Evolutionary conservation across 2,888 invertebrate genomes (phyloP), one percentile per base, ranked within the genome.

Genomic region (Catotricha subobsoleta): DNA sequence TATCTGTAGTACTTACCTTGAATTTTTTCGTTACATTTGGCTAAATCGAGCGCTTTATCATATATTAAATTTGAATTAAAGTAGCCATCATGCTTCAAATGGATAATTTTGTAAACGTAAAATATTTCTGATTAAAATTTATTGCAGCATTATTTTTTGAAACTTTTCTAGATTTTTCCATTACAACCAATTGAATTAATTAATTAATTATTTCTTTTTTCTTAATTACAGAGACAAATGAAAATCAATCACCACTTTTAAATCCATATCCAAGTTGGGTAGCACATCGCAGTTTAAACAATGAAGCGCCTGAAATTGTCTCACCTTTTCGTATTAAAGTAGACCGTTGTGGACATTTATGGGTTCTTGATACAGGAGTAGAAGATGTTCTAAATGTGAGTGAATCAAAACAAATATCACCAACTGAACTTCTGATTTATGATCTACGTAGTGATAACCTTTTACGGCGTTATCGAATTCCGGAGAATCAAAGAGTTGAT

Each of bases 191-290:
- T 10, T 8, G 25, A 25, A 25, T 8, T 13, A 30, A 10, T 30
- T 10, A 30, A 10, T 13, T 30, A 10, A n/a, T n/a, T 13, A 30
- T 30, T 13, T 13, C n/a, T n/a, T 34, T 38, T 18, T 23, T 40
- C 42, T 43, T 35, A 45, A 46, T 46, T 38, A 21, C 67, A 80
- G 80, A 80, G 53, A 72, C 66, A 42, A 64, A 69, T 1, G 69
- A 67, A 1, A 16, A 28, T 3, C 70, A 67, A 43, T 76, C 80
- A 5, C 83, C 84, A 0, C 66, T 69, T 29, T 58, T 84, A 43
- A 75, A 66, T n/a, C 83, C 84, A 0, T 84, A 77, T 50, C 83
- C 83, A 1, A 77, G 74, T 49, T 84, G 83, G 83, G 73, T 74
- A 44, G 76, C 80, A 0, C 82, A 83, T 52, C 73, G 76, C 33